These are phyloP conservation scores for Sternarchorhynchus goeldii DNA, from an alignment of 2,797 vertebrate genomes.

Conservation along the genomic window DNA sequence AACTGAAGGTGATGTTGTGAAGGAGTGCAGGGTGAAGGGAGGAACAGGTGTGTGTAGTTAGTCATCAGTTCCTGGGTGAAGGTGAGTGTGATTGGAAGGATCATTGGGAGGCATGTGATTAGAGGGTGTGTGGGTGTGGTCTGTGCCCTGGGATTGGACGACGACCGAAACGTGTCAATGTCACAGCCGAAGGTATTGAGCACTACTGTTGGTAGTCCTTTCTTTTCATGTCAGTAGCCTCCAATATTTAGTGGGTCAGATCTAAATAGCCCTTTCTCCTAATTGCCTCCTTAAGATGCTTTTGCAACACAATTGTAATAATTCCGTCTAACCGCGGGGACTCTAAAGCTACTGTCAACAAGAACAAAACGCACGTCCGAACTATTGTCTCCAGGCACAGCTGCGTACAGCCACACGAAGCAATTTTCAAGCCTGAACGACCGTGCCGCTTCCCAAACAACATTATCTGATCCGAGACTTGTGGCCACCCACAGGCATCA, in stretches of 20 bases:
- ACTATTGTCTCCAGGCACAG: slow-evolving; percentile 48
- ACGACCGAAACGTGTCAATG: background rate
- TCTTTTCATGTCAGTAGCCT: background rate
- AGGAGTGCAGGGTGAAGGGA: too few relatives aligned
- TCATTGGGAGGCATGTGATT: too few relatives aligned
- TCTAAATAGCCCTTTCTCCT: background rate
- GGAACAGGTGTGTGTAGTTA: too few relatives aligned
- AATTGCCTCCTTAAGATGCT: background rate
- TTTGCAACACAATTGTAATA: slow-evolving; percentile 23
- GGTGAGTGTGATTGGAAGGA: too few relatives aligned
- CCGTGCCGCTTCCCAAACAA: slow-evolving; percentile 52
- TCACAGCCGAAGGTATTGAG: background rate
- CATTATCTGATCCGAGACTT: slow-evolving; percentile 51
- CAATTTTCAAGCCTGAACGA: slow-evolving; percentile 47
- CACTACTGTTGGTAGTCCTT: background rate
- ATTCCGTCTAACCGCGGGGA: slow-evolving; percentile 3
- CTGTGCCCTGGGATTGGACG: too few relatives aligned
- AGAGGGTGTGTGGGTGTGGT: too few relatives aligned
- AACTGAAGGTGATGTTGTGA: too few relatives aligned
- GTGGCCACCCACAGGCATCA: slow-evolving; percentile 10
- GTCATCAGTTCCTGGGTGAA: too few relatives aligned
- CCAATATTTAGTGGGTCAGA: slow-evolving; percentile 11
- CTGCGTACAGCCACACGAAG: slow-evolving; percentile 39
- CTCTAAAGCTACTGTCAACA: slow-evolving; percentile 12
- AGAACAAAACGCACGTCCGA: slow-evolving; percentile 20